Base-by-base conservation (phyloP, 2,113 vertebrate genomes). In the Desmodus rotundus region DNA sequence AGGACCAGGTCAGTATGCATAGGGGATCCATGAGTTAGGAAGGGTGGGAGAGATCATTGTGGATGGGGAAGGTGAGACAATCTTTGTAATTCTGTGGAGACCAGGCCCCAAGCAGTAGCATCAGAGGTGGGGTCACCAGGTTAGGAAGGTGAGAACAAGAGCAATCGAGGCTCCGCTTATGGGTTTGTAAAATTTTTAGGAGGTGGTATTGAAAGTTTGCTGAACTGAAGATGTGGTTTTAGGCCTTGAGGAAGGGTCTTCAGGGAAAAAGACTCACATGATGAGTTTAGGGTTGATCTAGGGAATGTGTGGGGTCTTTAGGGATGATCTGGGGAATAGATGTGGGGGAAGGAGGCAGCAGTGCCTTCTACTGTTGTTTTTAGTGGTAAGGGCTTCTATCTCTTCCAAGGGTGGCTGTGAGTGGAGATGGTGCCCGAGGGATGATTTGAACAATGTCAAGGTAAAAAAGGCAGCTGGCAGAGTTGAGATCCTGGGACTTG, bases 81-180 rank as follows among this genome's bases (percentile, higher is more conserved):
- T 41, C 13, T n/a, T 58, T 43, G 33, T 43, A 28, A 45, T 65
- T 54, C 36, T 68, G 5, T 20, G 10, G 36, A 52, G 33, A 50
- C 24, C 65, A 58, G 54, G 19, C 31, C 43, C 36, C 45, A 50
- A 24, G 70, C 24, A 19, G 5, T 10, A 70, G 20, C n/a, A 43
- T 58, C 17, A 16, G 43, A 36, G 6, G 14, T 47, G 2, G 7
- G 10, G 41, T 78, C 36, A 11, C 14, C 6, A 68, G 68, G 58
- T 61, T 31, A n/a, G 67, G 36, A 68, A n/a, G 45, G 9, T 19
- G 12, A 52, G 61, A 87, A 28, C 2, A 20, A 78, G 28, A 50
- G 41, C 16, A 20, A 0, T 3, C 1, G 5, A 41, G 22, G 7
- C 10, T 58, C 36, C 52, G 8, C 14, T 2, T 26, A 15, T 45